phyloP scores from a whole-genome alignment of 2,888 invertebrate genomes.

The Trachelus tabidus region DNA sequence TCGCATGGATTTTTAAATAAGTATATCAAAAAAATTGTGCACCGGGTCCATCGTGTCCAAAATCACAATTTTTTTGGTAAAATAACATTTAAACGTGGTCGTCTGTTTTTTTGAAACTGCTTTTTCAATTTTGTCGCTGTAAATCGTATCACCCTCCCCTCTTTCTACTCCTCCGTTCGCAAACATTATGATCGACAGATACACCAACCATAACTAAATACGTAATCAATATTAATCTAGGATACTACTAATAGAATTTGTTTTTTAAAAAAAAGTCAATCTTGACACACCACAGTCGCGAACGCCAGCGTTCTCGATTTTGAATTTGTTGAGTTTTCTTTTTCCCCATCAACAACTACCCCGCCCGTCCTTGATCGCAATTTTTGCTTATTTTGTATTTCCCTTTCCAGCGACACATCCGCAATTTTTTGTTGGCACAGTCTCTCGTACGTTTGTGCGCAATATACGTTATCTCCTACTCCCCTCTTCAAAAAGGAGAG shows the following conservation, averaged over 20 bases:
- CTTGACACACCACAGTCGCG: slow-evolving; percentile 2
- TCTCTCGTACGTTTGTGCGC: slow-evolving; percentile 4
- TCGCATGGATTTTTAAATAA: neutral
- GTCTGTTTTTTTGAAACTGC: neutral
- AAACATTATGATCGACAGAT: neutral
- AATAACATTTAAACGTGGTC: neutral
- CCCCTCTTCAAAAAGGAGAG: neutral
- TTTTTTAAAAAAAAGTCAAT: slow-evolving; percentile 5
- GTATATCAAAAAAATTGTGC: neutral
- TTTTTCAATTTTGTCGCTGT: neutral
- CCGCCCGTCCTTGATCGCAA: neutral
- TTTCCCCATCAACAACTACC: neutral
- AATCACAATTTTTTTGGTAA: neutral
- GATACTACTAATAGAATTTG: neutral
- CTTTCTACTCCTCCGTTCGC: neutral
- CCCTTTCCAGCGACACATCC: neutral
- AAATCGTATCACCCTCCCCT: neutral
- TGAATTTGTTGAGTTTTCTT: neutral
- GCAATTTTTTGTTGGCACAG: slow-evolving; percentile 9
- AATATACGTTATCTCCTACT: neutral
- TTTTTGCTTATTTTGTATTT: neutral
- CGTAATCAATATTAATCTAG: slow-evolving; percentile 11
- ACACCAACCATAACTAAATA: slow-evolving; percentile 6
- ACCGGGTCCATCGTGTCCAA: neutral
- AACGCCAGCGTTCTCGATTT: neutral